A percentile compares a stretch with the other conserved stretches of the same genome.
Evolutionary conservation across 2,888 invertebrate genomes (phyloP).

Genomic region (Zaprionus obscuricornis): DNA sequence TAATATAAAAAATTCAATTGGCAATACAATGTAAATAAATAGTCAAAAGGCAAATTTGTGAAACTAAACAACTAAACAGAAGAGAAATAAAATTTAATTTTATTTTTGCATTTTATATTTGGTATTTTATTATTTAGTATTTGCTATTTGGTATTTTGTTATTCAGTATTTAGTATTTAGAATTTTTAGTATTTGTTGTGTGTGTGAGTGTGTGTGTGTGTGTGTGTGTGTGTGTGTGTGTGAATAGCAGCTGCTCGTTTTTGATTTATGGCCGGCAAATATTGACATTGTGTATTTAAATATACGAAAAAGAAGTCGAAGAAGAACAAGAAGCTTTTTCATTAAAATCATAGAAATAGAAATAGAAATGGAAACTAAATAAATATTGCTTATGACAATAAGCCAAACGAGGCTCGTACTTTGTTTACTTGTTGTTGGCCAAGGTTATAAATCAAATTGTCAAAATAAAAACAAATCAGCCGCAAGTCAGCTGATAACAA

Average conservation of each 20-base stretch:
- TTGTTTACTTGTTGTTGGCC: slow-evolving; percentile 52
- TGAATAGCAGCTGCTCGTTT: slow-evolving; percentile 46
- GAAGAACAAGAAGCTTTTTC: slow-evolving; percentile 47
- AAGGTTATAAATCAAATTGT: slow-evolving; percentile 60
- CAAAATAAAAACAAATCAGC: slow-evolving; percentile 41
- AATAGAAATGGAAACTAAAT: slow-evolving; percentile 61
- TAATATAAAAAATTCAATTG: no score
- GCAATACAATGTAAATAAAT: no score
- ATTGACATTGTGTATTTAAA: slow-evolving; percentile 52
- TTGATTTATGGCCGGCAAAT: slow-evolving; percentile 54
- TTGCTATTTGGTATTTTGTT: no score
- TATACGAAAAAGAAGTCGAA: slow-evolving; percentile 27
- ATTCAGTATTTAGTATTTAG: no score
- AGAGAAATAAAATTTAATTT: no score
- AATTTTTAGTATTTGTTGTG: no score
- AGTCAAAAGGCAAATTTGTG: no score
- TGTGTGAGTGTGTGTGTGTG: no score
- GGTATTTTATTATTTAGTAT: no score
- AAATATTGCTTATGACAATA: slow-evolving; percentile 55
- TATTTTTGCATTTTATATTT: no score
- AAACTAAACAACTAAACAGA: no score
- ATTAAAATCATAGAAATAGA: slow-evolving; percentile 59
- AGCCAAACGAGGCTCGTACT: slow-evolving; percentile 34
- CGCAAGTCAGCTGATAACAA: no score
- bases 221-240: slow-evolving; percentile 34